Base-by-base conservation (phyloP, 2,888 invertebrate genomes). In the Pristionchus arcanus region DNA sequence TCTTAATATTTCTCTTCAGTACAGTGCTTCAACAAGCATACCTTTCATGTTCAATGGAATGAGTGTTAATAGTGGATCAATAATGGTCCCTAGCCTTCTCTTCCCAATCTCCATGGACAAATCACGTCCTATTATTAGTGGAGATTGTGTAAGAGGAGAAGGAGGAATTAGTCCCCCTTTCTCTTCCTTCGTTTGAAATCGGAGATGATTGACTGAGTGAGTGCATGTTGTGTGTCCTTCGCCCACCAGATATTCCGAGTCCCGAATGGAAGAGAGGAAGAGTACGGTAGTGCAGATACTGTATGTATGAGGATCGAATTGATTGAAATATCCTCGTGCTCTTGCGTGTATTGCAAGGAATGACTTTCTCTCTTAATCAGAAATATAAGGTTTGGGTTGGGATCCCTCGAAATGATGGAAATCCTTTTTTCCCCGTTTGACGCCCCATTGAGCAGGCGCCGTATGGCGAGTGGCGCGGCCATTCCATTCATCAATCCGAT, bases 121-220 rank as follows among this genome's bases (percentile, higher is more conserved):
- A 77, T 77, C 77, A 42, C 37, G 63, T 77, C 31, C 77, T 77
- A 77, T 77, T 77, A 77, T 77, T 77, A 77, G 77, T 77, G 77
- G 77, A 31, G 31, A 31, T 71, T 31, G 71, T 77, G 77, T 37
- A 77, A 42, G 77, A 42, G n/a, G 77, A 77, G 77, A 42, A 77
- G 42, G 77, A 77, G 37, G 77, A 77, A 77, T 77, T 77, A 77
- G 77, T 77, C 77, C 42, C 71, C 74, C 74, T 74, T 31, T 15
- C 34, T 42, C 37, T 21, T 42, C 13, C 37, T 21, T 42, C 13
- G 21, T 21, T 19, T 77, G 77, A 77, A 77, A 77, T 77, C 42
- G 77, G 77, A 77, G 77, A 77, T 77, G 77, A 77, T 77, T 77
- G 77, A 77, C 77, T 77, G 77, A 77, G 37, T 77, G 77, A 77